phyloP scores from a whole-genome alignment of 2,888 invertebrate species.

The Cephus pygmeus region DNA sequence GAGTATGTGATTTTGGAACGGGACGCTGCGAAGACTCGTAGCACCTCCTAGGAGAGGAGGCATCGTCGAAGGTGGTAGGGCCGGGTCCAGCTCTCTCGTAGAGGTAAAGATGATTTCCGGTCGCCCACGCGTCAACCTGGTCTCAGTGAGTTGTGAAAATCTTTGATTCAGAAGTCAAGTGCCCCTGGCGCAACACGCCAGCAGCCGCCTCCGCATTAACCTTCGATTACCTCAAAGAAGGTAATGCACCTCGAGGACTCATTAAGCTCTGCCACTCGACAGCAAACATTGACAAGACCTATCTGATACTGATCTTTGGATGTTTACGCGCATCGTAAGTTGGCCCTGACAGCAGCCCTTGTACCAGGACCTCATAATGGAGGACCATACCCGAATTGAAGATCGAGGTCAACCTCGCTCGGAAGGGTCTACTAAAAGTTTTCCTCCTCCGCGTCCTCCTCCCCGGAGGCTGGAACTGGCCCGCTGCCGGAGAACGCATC shows the following conservation, averaged over 20 bases:
- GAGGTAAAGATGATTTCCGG: conserved; percentile 71
- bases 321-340: neutral
- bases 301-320: neutral
- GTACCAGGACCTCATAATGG: neutral
- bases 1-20: conserved; percentile 8
- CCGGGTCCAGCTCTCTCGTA: conserved; percentile 22
- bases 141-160: conserved; percentile 55
- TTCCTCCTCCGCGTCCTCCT: conserved; percentile 14
- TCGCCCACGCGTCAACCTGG: conserved; percentile 58
- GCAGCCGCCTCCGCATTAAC: conserved; percentile 11
- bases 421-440: neutral
- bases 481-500: conserved; percentile 19
- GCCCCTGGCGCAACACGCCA: conserved; percentile 46
- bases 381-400: neutral
- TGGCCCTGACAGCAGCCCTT: neutral
- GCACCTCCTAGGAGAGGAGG: conserved; percentile 17
- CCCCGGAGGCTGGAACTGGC: neutral
- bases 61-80: conserved; percentile 23
- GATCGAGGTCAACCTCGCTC: neutral
- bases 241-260: neutral
- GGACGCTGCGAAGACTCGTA: neutral
- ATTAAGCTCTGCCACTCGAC: neutral
- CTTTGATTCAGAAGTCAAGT: conserved; percentile 50
- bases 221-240: neutral
- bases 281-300: neutral